These are phyloP conservation scores for Scartelaos histophorus DNA, from an alignment of 2,113 vertebrate genomes.

Conservation along the genomic window DNA sequence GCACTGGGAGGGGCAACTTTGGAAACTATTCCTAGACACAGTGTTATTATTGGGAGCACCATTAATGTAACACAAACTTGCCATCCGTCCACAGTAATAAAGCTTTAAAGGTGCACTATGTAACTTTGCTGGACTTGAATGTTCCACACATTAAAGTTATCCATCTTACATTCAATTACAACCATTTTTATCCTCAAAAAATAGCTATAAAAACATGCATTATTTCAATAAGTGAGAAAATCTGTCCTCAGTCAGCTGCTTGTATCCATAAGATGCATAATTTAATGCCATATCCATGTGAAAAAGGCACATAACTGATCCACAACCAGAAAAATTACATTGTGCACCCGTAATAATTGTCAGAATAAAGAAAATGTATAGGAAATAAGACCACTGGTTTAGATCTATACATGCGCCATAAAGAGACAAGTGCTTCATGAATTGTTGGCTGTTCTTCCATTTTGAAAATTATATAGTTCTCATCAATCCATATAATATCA, in stretches of 20 bases:
- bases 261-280: neutral
- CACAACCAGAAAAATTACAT: neutral
- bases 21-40: constrained; percentile 7
- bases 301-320: too few species aligned
- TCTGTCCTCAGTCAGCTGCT: neutral
- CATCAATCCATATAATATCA: neutral
- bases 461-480: neutral
- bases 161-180: neutral
- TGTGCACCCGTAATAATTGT: neutral
- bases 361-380: neutral
- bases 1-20: constrained; percentile 16
- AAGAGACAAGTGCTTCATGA: too few species aligned
- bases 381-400: neutral
- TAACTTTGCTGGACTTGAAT: neutral
- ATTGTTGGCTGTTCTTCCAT: too few species aligned
- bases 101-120: neutral
- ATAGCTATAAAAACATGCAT: too few species aligned
- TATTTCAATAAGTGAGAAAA: too few species aligned
- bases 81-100: neutral
- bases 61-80: neutral
- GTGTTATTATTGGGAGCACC: neutral
- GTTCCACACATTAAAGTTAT: neutral
- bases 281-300: neutral
- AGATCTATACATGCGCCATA: neutral
- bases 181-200: too few species aligned